phyloP scores from a whole-genome alignment of 1,140 invertebrate genomes.

The Sycophaga agraensis region DNA sequence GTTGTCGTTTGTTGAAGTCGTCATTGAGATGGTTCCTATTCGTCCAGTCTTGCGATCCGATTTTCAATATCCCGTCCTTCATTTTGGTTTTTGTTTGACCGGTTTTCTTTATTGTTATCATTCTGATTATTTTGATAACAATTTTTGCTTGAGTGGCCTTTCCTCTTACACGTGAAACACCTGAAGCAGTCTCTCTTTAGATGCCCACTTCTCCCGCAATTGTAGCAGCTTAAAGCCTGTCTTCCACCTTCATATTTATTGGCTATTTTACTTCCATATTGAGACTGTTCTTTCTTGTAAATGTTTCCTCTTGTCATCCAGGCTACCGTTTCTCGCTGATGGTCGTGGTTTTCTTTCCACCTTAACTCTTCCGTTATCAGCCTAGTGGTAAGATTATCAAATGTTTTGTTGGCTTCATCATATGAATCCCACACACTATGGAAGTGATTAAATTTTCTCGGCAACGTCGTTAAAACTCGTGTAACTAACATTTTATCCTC shows the following conservation, averaged over 20 bases:
- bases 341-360: too few relatives aligned
- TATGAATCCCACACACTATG: constrained; percentile 40
- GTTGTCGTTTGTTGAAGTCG: too few relatives aligned
- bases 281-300: not conserved
- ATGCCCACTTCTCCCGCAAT: not conserved
- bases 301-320: not conserved
- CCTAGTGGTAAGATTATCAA: not conserved
- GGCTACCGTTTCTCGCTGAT: not conserved
- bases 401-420: constrained; percentile 11
- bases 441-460: constrained; percentile 38
- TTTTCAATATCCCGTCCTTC: too few relatives aligned
- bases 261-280: too few relatives aligned
- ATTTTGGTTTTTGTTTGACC: too few relatives aligned
- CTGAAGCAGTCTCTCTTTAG: not conserved
- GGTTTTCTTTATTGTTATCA: not conserved
- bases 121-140: not conserved
- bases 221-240: not conserved
- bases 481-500: not conserved
- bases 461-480: constrained; percentile 26
- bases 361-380: not conserved
- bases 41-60: too few relatives aligned
- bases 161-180: not conserved
- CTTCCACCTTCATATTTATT: too few relatives aligned
- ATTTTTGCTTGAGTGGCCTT: not conserved
- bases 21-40: too few relatives aligned